phyloP scores from a whole-genome alignment of 2,888 invertebrate species.

The Archips xylosteana region DNA sequence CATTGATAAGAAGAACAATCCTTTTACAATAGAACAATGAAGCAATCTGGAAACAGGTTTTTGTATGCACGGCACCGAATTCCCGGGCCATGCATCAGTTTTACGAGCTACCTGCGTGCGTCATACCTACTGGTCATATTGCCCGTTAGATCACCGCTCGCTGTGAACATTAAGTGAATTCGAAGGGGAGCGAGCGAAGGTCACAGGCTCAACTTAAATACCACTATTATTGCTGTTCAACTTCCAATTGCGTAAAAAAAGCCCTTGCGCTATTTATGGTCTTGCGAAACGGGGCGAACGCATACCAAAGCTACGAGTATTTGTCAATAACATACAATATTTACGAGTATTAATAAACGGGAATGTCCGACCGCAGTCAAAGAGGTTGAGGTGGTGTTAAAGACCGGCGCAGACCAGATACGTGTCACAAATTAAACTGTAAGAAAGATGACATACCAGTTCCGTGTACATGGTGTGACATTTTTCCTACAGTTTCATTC shows the following conservation, averaged over 20 bases:
- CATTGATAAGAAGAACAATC: background rate
- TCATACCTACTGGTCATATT: slow-evolving; percentile 17
- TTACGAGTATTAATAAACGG: no score
- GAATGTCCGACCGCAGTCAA: no score
- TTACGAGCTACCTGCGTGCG: slow-evolving; percentile 34
- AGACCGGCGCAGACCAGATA: no score
- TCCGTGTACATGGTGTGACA: no score
- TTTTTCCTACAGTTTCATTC: no score
- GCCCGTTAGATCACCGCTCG: slow-evolving; percentile 9
- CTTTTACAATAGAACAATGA: slow-evolving; percentile 28
- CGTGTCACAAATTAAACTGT: no score
- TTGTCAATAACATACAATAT: no score
- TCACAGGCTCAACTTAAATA: slow-evolving; percentile 1
- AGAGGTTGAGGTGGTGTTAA: no score
- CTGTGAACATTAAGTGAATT: slow-evolving; percentile 27
- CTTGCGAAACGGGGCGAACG: background rate
- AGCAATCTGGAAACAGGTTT: background rate
- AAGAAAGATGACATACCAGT: no score
- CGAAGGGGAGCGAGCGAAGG: slow-evolving; percentile 36
- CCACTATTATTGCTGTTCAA: background rate
- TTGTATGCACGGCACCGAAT: slow-evolving; percentile 28
- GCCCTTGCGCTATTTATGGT: slow-evolving; percentile 1
- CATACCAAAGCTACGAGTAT: background rate
- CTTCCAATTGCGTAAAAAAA: slow-evolving; percentile 13
- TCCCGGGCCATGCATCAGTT: slow-evolving; percentile 25